These are phyloP conservation scores for Apocheima hispidaria DNA, from an alignment of 2,888 invertebrate genomes.

Conservation along the genomic window DNA sequence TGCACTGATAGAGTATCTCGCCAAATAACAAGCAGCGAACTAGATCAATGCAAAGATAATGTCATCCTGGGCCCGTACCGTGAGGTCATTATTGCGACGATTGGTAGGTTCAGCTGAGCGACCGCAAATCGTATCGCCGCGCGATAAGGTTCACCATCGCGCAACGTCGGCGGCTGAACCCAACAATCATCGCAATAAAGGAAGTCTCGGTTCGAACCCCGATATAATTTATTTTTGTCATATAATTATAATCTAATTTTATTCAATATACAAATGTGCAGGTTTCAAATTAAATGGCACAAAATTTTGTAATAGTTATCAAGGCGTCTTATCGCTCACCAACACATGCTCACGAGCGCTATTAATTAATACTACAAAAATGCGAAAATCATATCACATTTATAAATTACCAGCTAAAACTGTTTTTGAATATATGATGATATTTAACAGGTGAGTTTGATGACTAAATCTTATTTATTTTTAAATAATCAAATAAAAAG, in stretches of 20 bases:
- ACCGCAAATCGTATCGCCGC: too few species aligned
- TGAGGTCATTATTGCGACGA: too few species aligned
- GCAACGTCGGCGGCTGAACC: too few species aligned
- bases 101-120: too few species aligned
- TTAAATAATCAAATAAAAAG: slow-evolving; percentile 4
- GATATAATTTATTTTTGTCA: slow-evolving; percentile 42
- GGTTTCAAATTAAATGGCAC: slow-evolving; percentile 75
- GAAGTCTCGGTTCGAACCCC: too few species aligned
- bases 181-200: too few species aligned
- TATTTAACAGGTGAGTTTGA: slow-evolving; percentile 35
- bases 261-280: slow-evolving; percentile 59
- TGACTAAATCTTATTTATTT: slow-evolving; percentile 34
- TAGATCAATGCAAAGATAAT: slow-evolving; percentile 5
- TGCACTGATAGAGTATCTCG: background rate
- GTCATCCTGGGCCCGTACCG: background rate
- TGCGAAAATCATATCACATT: slow-evolving; percentile 46
- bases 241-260: slow-evolving; percentile 24
- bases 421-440: slow-evolving; percentile 17
- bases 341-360: slow-evolving; percentile 43
- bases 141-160: too few species aligned
- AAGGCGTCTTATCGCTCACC: slow-evolving; percentile 45
- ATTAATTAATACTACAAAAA: slow-evolving; percentile 43
- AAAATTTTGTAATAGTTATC: slow-evolving; percentile 71
- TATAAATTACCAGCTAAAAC: slow-evolving; percentile 30
- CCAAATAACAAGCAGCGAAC: background rate